Base-by-base conservation (phyloP, 1,140 invertebrate species). In the Drosophila lacteicornis region DNA sequence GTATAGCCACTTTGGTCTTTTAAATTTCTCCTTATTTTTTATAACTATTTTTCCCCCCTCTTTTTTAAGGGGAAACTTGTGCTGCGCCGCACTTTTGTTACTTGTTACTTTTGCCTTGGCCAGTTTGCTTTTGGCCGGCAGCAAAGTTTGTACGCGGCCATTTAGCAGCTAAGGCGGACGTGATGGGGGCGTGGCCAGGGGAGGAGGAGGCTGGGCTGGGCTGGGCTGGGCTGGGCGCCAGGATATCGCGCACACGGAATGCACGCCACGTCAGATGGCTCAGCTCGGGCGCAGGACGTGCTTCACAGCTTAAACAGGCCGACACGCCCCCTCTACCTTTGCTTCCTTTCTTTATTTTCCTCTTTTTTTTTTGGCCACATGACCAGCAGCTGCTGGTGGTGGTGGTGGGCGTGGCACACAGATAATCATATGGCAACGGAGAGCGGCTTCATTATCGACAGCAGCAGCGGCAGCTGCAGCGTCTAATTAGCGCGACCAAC, bases 401-500 rank as follows among this genome's bases (percentile, higher is more conserved):
- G 57, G 30, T 8, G 2, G 12, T 51, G 66, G 43, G 36, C 43
- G 69, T 49, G 68, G 45, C 33, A 0, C 33, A 36, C 65, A 60
- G 33, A 47, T 74, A 73, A 74, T 60, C 70, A 73, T 51, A 60
- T 36, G 67, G 55, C 42, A 3, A 40, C 40, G 62, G 22, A 33
- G 19, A 30, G 42, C 58, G 45, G 45, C 50, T 56, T 56, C 53
- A 56, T 56, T 56, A 56, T 56, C 53, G 53, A 56, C 33, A 63
- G 59, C 53, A 43, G 53, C 40, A 58, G 75, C 61, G 67, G 61
- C 80, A 67, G 69, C 76, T 78, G 75, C 69, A 47, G 61, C 70
- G 67, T 74, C 82, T 86, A 86, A 86, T 86, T 88, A 86, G 80
- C 68, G 79, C 58, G 68, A 43, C 75, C 50, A 59, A 79, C 70